Base-by-base conservation (phyloP, 2,888 invertebrate species). In the Lithophane socia region DNA sequence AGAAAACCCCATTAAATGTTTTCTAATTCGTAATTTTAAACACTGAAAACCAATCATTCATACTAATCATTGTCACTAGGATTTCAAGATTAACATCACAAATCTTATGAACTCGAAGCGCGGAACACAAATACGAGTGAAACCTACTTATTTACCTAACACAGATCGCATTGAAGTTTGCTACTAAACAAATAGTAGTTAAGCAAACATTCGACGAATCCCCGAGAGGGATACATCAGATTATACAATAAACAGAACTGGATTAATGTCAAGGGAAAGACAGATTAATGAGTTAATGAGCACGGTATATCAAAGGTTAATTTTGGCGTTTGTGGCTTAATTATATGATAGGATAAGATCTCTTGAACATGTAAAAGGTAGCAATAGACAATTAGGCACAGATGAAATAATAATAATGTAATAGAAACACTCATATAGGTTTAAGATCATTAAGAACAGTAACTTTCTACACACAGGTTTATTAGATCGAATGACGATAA, bases 161-260 rank as follows among this genome's bases (percentile, higher is more conserved):
- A 69, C 56, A 47, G 64, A 47, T 54, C 70, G 18, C 29, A 16
- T 60, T 58, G 13, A 69, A 69, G 69, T 75, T 79, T 18, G 29
- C 49, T 65, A 64, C 54, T 72, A 68, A 66, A 63, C 64, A 83
- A 83, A 75, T 67, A 79, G 9, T 12, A 83, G 75, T 73, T 65
- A 67, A 73, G 83, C 49, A 73, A 75, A 86, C 64, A 83, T 61
- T 83, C 66, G 42, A 60, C 44, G 58, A 70, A 73, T n/a, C 52
- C 72, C 65, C 77, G 61, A 63, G 65, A 61, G 64, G 42, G 52
- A 82, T 47, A 73, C 54, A 65, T 63, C 37, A 66, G 66, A 67
- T 63, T 72, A 66, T 47, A 79, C 56, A 79, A 78, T 81, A 60
- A 60, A 71, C 52, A 72, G 60, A 82, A 69, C 49, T 16, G n/a